phyloP scores from a whole-genome alignment of 1,140 invertebrate genomes.

The Achatina immaculata region DNA sequence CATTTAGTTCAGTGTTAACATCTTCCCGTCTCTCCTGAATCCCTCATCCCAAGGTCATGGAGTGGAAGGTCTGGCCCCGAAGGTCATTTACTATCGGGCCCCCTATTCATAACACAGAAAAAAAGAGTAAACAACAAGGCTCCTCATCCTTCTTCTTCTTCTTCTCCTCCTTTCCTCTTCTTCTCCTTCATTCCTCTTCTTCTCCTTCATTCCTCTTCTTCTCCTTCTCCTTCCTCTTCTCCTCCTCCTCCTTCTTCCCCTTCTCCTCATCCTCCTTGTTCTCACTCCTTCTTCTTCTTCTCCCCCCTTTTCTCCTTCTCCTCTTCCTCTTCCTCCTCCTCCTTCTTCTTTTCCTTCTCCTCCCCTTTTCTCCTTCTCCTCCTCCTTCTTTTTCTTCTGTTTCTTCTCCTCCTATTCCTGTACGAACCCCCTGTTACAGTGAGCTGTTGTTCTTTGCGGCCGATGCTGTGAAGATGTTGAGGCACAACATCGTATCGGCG shows the following conservation, averaged over 20 bases:
- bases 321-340: not conserved
- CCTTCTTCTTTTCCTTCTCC: slow-evolving; percentile 4
- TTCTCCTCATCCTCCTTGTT: not conserved
- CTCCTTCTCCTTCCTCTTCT: not conserved
- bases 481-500: too few species aligned
- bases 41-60: too few species aligned
- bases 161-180: not conserved
- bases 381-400: not conserved
- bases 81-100: too few species aligned
- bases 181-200: not conserved
- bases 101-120: too few species aligned
- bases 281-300: not conserved
- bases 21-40: too few species aligned
- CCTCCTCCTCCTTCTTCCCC: not conserved
- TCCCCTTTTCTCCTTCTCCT: not conserved
- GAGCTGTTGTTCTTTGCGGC: too few species aligned
- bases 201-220: not conserved
- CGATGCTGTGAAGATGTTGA: too few species aligned
- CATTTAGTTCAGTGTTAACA: too few species aligned
- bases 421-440: not conserved
- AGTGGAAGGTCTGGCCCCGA: too few species aligned
- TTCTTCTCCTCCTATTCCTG: not conserved
- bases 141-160: not conserved
- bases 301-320: not conserved
- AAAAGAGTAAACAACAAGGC: too few species aligned